Conservation (phyloP, 2,797 vertebrate genomes). For the Dicrostonyx torquatus region DNA sequence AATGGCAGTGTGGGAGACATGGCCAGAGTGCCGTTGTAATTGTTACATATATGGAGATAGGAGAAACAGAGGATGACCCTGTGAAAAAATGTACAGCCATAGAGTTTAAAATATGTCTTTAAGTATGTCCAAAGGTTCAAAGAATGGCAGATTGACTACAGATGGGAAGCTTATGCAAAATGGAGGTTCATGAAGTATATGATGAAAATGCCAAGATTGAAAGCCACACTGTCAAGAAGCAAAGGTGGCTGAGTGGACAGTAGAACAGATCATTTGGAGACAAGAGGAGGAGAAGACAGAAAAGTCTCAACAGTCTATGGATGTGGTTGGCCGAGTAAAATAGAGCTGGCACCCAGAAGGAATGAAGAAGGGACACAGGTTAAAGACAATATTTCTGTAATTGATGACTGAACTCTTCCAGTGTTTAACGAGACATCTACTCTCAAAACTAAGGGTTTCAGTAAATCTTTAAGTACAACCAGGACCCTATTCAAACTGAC, state of each 20-base stretch:
- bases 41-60: background rate
- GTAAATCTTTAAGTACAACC: background rate
- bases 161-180: background rate
- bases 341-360: background rate
- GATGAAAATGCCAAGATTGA: background rate
- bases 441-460: background rate
- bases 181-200: background rate
- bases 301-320: background rate
- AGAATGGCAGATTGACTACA: background rate
- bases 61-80: no score
- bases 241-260: background rate
- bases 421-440: background rate
- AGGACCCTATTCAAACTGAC: background rate
- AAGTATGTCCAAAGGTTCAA: background rate
- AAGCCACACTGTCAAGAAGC: background rate
- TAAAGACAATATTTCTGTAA: background rate
- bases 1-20: background rate
- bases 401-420: background rate
- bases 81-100: background rate
- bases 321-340: background rate
- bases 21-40: background rate
- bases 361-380: no score
- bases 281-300: background rate
- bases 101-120: background rate
- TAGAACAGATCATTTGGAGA: background rate